A percentile compares a stretch with the other conserved stretches of the same genome.
phyloP scores from a whole-genome alignment of 1,140 invertebrate species.

The Lepidurus packardi region DNA sequence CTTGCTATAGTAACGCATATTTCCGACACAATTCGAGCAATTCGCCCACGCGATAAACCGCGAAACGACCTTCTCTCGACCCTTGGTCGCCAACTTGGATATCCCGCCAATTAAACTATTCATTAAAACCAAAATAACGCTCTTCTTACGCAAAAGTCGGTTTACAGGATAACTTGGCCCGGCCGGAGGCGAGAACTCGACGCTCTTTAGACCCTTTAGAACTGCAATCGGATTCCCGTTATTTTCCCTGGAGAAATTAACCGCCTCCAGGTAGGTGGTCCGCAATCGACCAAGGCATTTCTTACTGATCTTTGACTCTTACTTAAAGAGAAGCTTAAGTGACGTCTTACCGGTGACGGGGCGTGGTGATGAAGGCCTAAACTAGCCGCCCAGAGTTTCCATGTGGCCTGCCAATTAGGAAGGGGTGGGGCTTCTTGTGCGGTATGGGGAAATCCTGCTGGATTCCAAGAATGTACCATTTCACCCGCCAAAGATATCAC shows the following conservation, averaged over 20 bases:
- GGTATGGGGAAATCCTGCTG: neutral
- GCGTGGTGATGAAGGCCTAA: neutral
- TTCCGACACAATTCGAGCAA: no score
- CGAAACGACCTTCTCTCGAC: no score
- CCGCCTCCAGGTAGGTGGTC: neutral
- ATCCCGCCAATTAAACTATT: no score
- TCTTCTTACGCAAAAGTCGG: no score
- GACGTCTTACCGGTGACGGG: neutral
- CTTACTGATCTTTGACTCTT: neutral
- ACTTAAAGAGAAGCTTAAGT: neutral
- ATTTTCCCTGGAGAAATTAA: slow-evolving; percentile 4
- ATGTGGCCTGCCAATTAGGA: neutral
- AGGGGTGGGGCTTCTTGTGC: neutral
- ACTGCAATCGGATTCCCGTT: slow-evolving; percentile 4
- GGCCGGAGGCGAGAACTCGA: neutral
- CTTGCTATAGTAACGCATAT: neutral
- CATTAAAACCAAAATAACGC: no score
- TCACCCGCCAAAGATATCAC: neutral
- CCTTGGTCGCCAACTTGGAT: no score
- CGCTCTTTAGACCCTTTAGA: neutral
- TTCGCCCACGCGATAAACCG: no score
- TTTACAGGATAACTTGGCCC: no score
- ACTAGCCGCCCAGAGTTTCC: slow-evolving; percentile 6
- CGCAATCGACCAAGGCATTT: neutral
- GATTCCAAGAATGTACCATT: slow-evolving; percentile 12